A percentile compares a stretch with the other conserved stretches of the same genome.
Conservation (phyloP, 37 sponge, comb jelly and placozoan genomes). For the Petrosia ficiformis region DNA sequence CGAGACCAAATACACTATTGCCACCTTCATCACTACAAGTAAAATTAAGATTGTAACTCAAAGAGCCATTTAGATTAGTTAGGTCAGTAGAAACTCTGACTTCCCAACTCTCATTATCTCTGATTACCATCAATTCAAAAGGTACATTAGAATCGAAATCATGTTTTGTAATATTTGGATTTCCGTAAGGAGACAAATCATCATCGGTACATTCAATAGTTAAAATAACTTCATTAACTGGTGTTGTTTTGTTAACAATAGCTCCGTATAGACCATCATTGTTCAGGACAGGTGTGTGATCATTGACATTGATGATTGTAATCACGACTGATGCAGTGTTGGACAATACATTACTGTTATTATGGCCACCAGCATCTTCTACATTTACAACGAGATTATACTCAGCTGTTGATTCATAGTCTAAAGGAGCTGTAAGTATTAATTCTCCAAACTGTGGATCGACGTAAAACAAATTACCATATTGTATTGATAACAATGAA, state of each 20-base stretch:
- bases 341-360: constrained; percentile 44
- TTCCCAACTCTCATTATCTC: background rate
- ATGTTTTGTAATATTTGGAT: constrained; percentile 4
- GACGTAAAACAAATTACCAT: constrained; percentile 36
- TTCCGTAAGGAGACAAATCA: constrained; percentile 38
- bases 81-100: constrained; percentile 43
- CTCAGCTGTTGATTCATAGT: constrained; percentile 33
- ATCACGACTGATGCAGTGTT: constrained; percentile 28
- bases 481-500: constrained; percentile 3
- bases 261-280: constrained; percentile 63
- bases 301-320: constrained; percentile 51
- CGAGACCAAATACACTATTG: constrained; percentile 8
- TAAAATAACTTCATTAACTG: constrained; percentile 23
- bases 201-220: constrained; percentile 51
- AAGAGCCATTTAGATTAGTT: background rate
- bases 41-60: constrained; percentile 34
- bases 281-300: constrained; percentile 44
- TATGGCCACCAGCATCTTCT: constrained; percentile 58
- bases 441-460: constrained; percentile 45
- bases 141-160: constrained; percentile 14
- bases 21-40: constrained; percentile 51
- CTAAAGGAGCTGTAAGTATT: constrained; percentile 40
- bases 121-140: constrained; percentile 4
- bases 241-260: constrained; percentile 45
- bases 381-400: constrained; percentile 36